Conservation (phyloP, 2,888 invertebrate species). For the Hirtodrosophila confusa region DNA sequence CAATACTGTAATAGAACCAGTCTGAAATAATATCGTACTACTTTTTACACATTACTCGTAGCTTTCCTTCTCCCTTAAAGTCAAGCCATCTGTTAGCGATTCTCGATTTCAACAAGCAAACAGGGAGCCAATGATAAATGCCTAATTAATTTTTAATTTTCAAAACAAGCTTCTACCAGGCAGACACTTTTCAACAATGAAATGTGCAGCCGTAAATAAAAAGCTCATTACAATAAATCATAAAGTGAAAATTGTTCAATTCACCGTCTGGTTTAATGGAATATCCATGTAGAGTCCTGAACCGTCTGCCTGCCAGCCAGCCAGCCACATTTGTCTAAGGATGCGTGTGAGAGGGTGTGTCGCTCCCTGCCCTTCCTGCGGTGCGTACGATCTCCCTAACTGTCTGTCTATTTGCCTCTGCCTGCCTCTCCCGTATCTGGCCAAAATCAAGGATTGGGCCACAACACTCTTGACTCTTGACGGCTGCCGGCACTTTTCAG, state of each 20-base stretch:
- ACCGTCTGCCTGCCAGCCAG: constrained; percentile 16
- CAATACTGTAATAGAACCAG: too few relatives aligned
- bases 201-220: constrained; percentile 67
- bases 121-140: constrained; percentile 66
- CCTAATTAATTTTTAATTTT: constrained; percentile 78
- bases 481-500: constrained; percentile 39
- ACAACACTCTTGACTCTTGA: constrained; percentile 61
- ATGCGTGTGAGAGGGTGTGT: constrained; percentile 49
- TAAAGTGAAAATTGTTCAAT: constrained; percentile 76
- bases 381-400: constrained; percentile 10
- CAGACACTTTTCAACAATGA: constrained; percentile 38
- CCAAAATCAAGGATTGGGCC: constrained; percentile 61
- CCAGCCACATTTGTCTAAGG: constrained; percentile 67
- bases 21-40: too few relatives aligned
- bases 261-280: constrained; percentile 66
- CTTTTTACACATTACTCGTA: not conserved
- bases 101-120: constrained; percentile 15
- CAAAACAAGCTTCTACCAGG: constrained; percentile 43
- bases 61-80: not conserved
- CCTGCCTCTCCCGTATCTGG: constrained; percentile 46
- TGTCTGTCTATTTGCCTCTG: constrained; percentile 3
- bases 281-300: constrained; percentile 59
- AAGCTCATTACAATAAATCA: constrained; percentile 78
- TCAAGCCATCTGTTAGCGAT: constrained; percentile 44
- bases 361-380: constrained; percentile 3